phyloP scores from a whole-genome alignment of 2,888 invertebrate genomes.

The Thymelicus sylvestris region DNA sequence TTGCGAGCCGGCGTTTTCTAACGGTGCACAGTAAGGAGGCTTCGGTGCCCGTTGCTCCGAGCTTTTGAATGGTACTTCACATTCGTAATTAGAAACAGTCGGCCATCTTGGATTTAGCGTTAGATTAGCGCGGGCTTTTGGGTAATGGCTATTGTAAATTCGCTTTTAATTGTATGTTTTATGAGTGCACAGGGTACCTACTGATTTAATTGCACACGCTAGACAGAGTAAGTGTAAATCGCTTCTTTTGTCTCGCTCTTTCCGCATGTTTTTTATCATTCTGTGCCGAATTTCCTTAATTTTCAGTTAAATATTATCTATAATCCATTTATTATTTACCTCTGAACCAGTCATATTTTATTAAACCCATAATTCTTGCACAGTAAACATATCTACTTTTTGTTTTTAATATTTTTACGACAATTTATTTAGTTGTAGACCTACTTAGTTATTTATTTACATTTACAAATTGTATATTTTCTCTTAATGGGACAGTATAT shows the following conservation, averaged over 20 bases:
- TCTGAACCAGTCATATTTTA: too few species aligned
- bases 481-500: too few species aligned
- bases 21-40: constrained; percentile 63
- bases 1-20: constrained; percentile 65
- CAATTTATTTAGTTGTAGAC: too few species aligned
- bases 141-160: constrained; percentile 39
- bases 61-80: constrained; percentile 43
- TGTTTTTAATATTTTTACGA: too few species aligned
- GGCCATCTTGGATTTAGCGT: constrained; percentile 38
- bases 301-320: too few species aligned
- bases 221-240: not conserved
- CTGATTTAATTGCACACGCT: not conserved
- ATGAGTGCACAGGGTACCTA: not conserved
- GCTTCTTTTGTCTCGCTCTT: not conserved
- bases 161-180: constrained; percentile 23
- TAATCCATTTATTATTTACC: too few species aligned
- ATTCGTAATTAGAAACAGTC: constrained; percentile 51
- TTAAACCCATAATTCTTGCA: too few species aligned
- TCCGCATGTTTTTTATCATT: too few species aligned
- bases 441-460: too few species aligned
- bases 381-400: too few species aligned
- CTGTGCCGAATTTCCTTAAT: too few species aligned
- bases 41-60: constrained; percentile 46
- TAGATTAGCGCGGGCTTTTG: constrained; percentile 23
- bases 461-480: too few species aligned